A percentile compares a stretch with the other conserved stretches of the same genome.
Conservation (phyloP, 2,113 vertebrate species). For the Phrynocephalus versicolor region DNA sequence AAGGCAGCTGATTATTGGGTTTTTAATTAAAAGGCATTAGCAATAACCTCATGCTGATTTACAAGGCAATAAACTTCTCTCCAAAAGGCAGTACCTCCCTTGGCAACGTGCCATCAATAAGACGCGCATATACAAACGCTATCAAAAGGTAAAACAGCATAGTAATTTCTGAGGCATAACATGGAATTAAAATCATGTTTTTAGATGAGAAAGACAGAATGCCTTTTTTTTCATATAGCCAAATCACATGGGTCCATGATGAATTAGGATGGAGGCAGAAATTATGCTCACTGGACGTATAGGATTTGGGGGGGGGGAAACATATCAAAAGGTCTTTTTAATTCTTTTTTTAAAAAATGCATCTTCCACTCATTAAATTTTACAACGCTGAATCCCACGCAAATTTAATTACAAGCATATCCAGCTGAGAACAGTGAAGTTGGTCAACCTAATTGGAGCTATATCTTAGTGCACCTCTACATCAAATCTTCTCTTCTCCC, state of each 20-base stretch:
- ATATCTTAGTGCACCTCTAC: no score
- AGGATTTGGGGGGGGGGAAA: no score
- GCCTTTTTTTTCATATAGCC: neutral
- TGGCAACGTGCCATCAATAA: slow-evolving; percentile 30
- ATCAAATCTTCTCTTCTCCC: no score
- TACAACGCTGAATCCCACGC: neutral
- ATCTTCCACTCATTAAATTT: neutral
- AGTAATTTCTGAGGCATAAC: slow-evolving; percentile 2
- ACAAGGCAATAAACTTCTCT: slow-evolving; percentile 47
- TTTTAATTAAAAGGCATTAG: slow-evolving; percentile 52
- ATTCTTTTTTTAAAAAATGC: neutral
- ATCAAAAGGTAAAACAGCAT: slow-evolving; percentile 25
- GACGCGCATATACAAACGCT: neutral
- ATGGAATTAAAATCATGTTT: neutral
- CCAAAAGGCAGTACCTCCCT: slow-evolving; percentile 37
- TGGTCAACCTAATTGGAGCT: neutral
- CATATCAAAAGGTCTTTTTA: neutral
- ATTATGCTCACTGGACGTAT: neutral
- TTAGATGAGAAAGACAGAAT: neutral
- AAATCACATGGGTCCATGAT: neutral
- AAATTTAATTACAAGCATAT: neutral
- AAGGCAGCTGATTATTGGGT: slow-evolving; percentile 38
- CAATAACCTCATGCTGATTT: slow-evolving; percentile 39
- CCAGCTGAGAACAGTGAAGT: neutral
- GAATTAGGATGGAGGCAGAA: neutral